Base-by-base conservation (phyloP, 2,113 vertebrate species). In the Baryphthengus martii region DNA sequence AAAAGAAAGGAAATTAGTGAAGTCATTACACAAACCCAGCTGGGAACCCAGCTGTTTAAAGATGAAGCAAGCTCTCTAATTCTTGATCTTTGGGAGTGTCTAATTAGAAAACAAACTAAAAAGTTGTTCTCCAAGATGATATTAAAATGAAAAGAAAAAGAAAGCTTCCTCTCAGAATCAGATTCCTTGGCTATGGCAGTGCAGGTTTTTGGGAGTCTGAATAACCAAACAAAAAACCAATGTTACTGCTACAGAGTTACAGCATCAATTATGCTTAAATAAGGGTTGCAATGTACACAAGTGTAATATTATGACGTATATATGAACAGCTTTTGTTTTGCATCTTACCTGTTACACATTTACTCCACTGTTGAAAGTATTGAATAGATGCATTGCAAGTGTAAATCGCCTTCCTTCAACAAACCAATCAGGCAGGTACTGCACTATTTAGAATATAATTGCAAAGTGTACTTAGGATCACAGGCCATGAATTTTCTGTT, bases 1-100 rank as follows among this genome's bases (percentile, higher is more conserved):
- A 98, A 97, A 98, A 97, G 97, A 97, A 97, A 98, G 97, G 97
- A 97, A 98, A 98, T 98, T 96, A 97, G 96, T 97, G 97, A 97
- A 97, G 97, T 97, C 95, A 94, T 97, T 98, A 96, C 87, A 93
- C 90, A 97, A 95, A 91, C 76, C 95, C 97, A 98, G 97, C 97
- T 98, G 97, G 97, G 96, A 97, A 88, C 68, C 95, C 97, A 98
- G 97, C 95, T 98, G 97, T 96, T 97, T 93, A 87, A 97, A 97
- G 94, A 97, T 96, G 92, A 97, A 96, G 88, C 65, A 76, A 85
- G 53, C 56, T 35, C 76, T 81, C 88, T 87, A 84, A 89, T 97
- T 98, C 97, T 98, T 98, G 93, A 97, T 97, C 97, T 97, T 89
- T 96, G 75, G 95, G 92, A 97, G 91, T 91, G 97, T 79, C 96